Evolutionary conservation across 2,113 vertebrate genomes (phyloP), one percentile per base, ranked within the genome.

Genomic region (Thryonomys swinderianus): DNA sequence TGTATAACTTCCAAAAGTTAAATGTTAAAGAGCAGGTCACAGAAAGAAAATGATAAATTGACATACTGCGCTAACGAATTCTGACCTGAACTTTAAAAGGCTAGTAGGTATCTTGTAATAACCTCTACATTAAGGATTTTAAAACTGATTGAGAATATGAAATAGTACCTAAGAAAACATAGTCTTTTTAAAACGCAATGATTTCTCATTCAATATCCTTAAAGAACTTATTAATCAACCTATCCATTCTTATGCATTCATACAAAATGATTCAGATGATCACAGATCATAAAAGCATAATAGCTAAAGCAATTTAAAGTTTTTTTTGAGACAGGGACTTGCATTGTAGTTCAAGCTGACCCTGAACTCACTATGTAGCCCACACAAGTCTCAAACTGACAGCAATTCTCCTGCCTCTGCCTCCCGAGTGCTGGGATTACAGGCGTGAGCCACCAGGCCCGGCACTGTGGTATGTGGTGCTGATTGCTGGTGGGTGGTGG

Each of bases 41-140:
- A 42, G 74, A 89, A 51, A 14, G 78, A 86, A 94, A 92, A 32
- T 23, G 16, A 30, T 34, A 66, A 91, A 34, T 13, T 73, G 79
- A n/a, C 37, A 85, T 2, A 18, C 0, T 0, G 4, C 55, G 78
- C 64, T 88, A 71, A 71, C 53, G 48, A 92, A 57, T 92, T 88
- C 78, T 83, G 92, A 90, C 57, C 81, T 95, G 78, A 85, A 82
- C 90, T 94, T 95, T 74, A 69, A 85, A 93, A 96, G 57, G 81
- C 80, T 48, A 34, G 21, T 45, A 55, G 3, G 59, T 51, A 45
- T 40, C 61, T 90, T 59, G 18, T 45, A 67, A 89, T 62, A 40
- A 78, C n/a, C 78, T 94, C 71, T 45, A 14, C 11, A 64, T 42
- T 37, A 55, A 69, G 53, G 37, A 66, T 86, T 81, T 92, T 80